Evolutionary conservation across 2,888 invertebrate species (phyloP), one percentile per base, ranked within the genome.

Genomic region (Caradrina kadenii): DNA sequence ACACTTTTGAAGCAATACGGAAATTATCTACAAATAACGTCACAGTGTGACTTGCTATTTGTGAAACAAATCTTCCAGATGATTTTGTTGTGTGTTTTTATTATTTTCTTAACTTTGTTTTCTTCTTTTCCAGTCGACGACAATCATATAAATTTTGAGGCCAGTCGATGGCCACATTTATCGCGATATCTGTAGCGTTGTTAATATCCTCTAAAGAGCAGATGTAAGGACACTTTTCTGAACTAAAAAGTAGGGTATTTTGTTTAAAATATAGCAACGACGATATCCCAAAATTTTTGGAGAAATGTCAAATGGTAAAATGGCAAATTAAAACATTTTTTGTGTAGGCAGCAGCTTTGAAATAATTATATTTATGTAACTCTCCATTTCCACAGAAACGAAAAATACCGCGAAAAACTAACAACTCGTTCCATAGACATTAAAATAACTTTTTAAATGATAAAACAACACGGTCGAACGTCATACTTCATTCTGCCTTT

Each of bases 361-460:
- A 31, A 60, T 19, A 31, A 4, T 39, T 39, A 2, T 13, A 52
- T 35, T 17, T 17, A 58, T 1, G 39, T 39, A 39, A 39, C 39
- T 2, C 39, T 61, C 1, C 2, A 42, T 15, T 17, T 48, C 5
- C 7, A 11, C 21, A 1, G 0, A 31, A 39, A 3, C 11, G 19
- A 56, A 55, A 26, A 54, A 42, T 39, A 19, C 21, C 39, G 26
- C 54, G 21, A n/a, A 22, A 35, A 45, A 52, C 48, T 4, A 26
- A 26, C 2, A 60, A 61, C 26, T 60, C 49, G 6, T 68, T 19
- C 22, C 31, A 42, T 22, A 56, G 48, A 50, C 39, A 52, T 39
- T 10, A 19, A 74, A 74, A 49, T 53, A 22, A 35, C 22, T 21
- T 58, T 76, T 75, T 42, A 49, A 63, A 69, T 63, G 8, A 58